Evolutionary conservation across 2,888 invertebrate genomes (phyloP).

Genomic region (Drosophila yooni): DNA sequence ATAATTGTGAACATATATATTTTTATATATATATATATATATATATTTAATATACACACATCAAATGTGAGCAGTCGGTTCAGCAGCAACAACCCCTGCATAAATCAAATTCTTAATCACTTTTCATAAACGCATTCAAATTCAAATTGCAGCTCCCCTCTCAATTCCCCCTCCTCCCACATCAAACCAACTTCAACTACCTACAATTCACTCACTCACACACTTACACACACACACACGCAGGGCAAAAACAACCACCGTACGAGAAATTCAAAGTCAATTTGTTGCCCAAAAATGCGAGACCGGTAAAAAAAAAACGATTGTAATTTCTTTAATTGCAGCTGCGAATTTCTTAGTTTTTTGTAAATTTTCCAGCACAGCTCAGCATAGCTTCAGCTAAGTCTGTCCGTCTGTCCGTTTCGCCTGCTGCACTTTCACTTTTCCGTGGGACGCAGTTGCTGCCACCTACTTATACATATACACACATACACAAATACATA

Average conservation of each 20-base stretch:
- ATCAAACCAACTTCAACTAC: constrained; percentile 2
- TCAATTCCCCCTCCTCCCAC: background rate
- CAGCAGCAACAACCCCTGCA: constrained; percentile 23
- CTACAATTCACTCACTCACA: constrained; percentile 34
- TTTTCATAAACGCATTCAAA: constrained; percentile 43
- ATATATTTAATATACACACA: background rate
- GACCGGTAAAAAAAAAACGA: constrained; percentile 37
- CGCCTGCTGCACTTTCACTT: constrained; percentile 75
- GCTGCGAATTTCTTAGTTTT: constrained; percentile 11
- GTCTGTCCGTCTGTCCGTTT: constrained; percentile 22
- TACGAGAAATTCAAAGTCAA: constrained; percentile 56
- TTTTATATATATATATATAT: background rate
- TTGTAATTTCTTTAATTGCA: constrained; percentile 8
- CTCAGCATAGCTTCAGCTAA: constrained; percentile 14
- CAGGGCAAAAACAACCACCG: constrained; percentile 68
- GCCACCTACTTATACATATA: constrained; percentile 56
- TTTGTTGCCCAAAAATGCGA: constrained; percentile 51
- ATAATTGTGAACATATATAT: constrained; percentile 30
- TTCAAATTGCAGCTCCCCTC: constrained; percentile 40
- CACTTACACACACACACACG: constrained; percentile 14
- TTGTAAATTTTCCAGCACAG: constrained; percentile 20
- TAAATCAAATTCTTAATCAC: constrained; percentile 30
- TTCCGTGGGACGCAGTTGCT: constrained; percentile 74
- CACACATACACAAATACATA: constrained; percentile 22
- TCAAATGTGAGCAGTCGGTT: background rate